Evolutionary conservation across 2,113 vertebrate genomes (phyloP).

Genomic region (Crypturellus undulatus): DNA sequence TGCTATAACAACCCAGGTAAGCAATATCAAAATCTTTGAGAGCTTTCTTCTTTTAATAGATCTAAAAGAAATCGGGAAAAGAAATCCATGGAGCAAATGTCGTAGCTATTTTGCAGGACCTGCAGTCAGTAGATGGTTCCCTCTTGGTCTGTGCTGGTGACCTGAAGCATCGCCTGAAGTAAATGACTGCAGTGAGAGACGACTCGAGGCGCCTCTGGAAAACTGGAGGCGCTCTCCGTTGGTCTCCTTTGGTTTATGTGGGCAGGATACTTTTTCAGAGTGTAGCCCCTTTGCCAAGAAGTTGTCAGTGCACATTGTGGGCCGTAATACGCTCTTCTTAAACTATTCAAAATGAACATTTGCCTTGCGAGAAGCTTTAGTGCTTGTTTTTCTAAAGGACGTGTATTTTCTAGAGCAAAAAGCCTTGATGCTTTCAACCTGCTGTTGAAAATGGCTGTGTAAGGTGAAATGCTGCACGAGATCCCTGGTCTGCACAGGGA

Average conservation of each 20-base stretch:
- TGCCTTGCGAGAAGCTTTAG: neutral
- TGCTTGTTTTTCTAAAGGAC: neutral
- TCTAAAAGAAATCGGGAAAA: neutral
- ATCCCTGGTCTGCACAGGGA: neutral
- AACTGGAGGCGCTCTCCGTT: neutral
- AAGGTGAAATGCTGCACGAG: neutral
- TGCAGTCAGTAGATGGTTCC: neutral
- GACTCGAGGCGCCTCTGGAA: neutral
- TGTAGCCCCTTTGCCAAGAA: neutral
- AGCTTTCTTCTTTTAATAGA: neutral
- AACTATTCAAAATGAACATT: neutral
- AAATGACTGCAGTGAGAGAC: neutral
- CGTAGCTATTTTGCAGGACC: neutral
- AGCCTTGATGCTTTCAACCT: neutral
- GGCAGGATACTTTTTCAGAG: neutral
- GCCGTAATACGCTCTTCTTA: neutral
- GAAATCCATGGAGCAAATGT: neutral
- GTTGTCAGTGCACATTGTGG: neutral
- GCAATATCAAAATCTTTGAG: slow-evolving; percentile 33
- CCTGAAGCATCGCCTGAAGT: neutral
- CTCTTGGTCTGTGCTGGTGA: neutral
- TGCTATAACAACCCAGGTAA: neutral
- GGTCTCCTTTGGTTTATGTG: neutral
- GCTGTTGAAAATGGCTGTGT: neutral
- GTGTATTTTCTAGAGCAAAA: neutral